Conservation (phyloP, 2,888 invertebrate species). For the Ceramica pisi region DNA sequence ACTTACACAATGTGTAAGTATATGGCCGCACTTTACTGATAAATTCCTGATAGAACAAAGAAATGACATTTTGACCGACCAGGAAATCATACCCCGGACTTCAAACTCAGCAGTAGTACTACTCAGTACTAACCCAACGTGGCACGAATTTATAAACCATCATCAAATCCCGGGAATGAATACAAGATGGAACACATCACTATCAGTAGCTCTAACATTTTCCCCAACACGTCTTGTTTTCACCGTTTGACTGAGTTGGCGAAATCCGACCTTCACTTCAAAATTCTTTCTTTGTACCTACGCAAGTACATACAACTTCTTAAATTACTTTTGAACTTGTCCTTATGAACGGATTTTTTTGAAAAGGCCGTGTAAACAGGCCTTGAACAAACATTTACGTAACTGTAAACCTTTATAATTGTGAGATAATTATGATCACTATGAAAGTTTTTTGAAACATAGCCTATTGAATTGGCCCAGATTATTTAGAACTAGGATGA, state of each 20-base stretch:
- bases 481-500: too few relatives aligned
- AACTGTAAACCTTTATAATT: background rate
- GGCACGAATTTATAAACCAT: background rate
- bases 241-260: slow-evolving; percentile 52
- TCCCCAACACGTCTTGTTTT: slow-evolving; percentile 48
- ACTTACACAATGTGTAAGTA: too few relatives aligned
- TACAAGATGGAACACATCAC: slow-evolving; percentile 27
- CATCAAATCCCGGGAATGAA: slow-evolving; percentile 1
- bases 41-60: too few relatives aligned
- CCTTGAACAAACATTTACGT: background rate
- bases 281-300: slow-evolving; percentile 41
- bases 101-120: too few relatives aligned
- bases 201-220: slow-evolving; percentile 48
- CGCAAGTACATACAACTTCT: background rate
- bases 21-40: too few relatives aligned
- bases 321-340: background rate
- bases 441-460: background rate
- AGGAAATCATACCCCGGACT: too few relatives aligned
- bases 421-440: too few relatives aligned
- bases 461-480: too few relatives aligned
- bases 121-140: too few relatives aligned
- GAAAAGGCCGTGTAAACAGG: background rate
- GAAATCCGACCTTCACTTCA: slow-evolving; percentile 51
- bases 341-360: background rate
- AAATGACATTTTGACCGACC: too few relatives aligned